phyloP scores from a whole-genome alignment of 2,797 vertebrate genomes.

The Acanthiza pusilla region DNA sequence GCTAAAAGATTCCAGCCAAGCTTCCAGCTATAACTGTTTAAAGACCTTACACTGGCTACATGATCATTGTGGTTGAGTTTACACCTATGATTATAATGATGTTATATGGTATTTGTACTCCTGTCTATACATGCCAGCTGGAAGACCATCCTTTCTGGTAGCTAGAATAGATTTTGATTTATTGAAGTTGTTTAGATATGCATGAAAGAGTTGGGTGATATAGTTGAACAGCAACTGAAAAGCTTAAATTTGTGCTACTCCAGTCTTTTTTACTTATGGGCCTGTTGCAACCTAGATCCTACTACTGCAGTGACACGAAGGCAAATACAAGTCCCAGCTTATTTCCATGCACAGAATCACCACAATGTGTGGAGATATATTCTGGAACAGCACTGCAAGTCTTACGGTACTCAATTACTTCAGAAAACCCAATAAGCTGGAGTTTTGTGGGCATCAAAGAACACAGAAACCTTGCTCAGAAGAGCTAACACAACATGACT shows the following conservation, averaged over 20 bases:
- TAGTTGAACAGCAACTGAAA: neutral
- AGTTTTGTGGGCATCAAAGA: neutral
- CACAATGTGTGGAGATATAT: fast-evolving
- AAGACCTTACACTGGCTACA: conserved; percentile 17
- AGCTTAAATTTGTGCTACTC: neutral
- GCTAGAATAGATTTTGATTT: conserved; percentile 29
- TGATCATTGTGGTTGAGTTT: conserved; percentile 10
- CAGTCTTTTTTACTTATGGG: neutral
- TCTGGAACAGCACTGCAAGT: neutral
- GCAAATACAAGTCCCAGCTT: neutral
- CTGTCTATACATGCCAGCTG: neutral
- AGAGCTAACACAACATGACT: neutral
- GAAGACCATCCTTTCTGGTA: conserved; percentile 23
- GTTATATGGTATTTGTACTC: conserved; percentile 3
- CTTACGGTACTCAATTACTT: neutral
- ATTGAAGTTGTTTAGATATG: conserved; percentile 19
- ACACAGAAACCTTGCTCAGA: neutral
- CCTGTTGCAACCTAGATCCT: neutral
- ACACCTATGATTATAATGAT: neutral
- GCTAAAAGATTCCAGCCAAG: conserved; percentile 32
- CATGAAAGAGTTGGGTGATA: neutral
- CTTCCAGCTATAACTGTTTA: conserved; percentile 25
- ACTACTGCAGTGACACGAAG: neutral
- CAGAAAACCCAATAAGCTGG: neutral
- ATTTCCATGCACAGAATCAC: neutral